phyloP scores from a whole-genome alignment of 23 tunicate species.

The Phallusia fumigata region DNA sequence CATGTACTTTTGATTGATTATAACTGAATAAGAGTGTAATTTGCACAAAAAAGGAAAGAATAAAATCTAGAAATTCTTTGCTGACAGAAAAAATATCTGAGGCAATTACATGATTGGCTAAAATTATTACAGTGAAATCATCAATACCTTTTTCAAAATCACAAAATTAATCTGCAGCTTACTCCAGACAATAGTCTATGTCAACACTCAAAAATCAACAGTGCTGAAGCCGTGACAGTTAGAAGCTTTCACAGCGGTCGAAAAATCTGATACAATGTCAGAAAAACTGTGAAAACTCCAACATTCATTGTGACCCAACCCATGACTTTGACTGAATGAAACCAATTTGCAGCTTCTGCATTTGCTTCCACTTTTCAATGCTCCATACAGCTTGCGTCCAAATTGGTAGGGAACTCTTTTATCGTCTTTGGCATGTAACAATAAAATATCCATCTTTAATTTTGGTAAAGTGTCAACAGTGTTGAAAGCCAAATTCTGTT shows the following conservation, averaged over 20 bases:
- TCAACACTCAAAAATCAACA: too few relatives aligned
- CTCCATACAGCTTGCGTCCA: slow-evolving; percentile 44
- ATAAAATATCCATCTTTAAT: slow-evolving; percentile 33
- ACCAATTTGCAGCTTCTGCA: slow-evolving; percentile 30
- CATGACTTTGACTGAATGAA: slow-evolving; percentile 57
- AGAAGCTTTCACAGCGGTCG: background rate
- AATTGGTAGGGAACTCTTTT: slow-evolving; percentile 36
- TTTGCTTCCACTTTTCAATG: slow-evolving; percentile 1
- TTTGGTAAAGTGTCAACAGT: slow-evolving; percentile 35
- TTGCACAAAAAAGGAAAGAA: too few relatives aligned
- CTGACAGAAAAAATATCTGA: too few relatives aligned
- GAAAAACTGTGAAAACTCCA: slow-evolving; percentile 33
- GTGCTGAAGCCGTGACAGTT: too few relatives aligned
- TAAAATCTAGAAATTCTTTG: too few relatives aligned
- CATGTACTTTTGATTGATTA: too few relatives aligned
- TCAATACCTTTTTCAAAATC: too few relatives aligned
- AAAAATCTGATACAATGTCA: slow-evolving; percentile 2
- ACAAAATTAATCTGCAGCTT: too few relatives aligned
- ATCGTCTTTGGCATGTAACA: slow-evolving; percentile 89
- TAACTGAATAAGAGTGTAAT: too few relatives aligned
- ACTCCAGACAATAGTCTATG: too few relatives aligned
- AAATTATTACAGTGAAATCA: too few relatives aligned
- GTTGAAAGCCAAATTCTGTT: slow-evolving; percentile 21
- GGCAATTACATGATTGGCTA: too few relatives aligned
- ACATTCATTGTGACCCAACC: slow-evolving; percentile 64